Conservation (phyloP, 2,888 invertebrate genomes). For the Brachypalpus laphriformis region DNA sequence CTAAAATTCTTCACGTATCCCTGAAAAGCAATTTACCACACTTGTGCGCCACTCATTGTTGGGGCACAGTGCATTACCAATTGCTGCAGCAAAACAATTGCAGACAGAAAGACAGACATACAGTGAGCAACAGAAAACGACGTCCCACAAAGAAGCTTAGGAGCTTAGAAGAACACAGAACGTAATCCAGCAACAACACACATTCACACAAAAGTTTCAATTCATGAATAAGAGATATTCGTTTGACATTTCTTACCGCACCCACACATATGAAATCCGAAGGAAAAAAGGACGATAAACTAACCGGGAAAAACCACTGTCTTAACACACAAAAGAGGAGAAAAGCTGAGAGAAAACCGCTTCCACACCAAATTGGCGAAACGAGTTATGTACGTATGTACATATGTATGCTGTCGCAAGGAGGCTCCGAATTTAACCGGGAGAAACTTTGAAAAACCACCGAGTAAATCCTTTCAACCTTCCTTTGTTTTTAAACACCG, state of each 20-base stretch:
- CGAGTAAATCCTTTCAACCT: slow-evolving; percentile 68
- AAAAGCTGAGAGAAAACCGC: slow-evolving; percentile 26
- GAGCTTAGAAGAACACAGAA: slow-evolving; percentile 18
- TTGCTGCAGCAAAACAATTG: slow-evolving; percentile 12
- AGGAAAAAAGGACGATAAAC: background rate
- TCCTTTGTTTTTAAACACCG: slow-evolving; percentile 45
- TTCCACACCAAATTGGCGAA: slow-evolving; percentile 46
- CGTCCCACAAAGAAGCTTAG: slow-evolving; percentile 17
- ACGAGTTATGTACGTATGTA: too few relatives aligned
- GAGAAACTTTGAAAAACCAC: slow-evolving; percentile 54
- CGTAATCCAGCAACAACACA: background rate
- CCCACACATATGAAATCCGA: slow-evolving; percentile 20
- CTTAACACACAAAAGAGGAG: background rate
- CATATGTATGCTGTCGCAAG: slow-evolving; percentile 2
- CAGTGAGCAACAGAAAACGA: background rate
- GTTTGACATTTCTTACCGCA: slow-evolving; percentile 30
- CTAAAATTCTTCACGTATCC: slow-evolving; percentile 11
- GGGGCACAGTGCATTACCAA: slow-evolving; percentile 12
- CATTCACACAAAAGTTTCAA: background rate
- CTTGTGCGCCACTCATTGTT: slow-evolving; percentile 34
- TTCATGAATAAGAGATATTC: too few relatives aligned
- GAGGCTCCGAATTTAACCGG: background rate
- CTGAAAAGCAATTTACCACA: slow-evolving; percentile 36
- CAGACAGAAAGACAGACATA: background rate
- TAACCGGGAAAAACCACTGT: background rate